Evolutionary conservation across 2,113 vertebrate species (phyloP), one percentile per base, ranked within the genome.

Genomic region (Chionomys nivalis): DNA sequence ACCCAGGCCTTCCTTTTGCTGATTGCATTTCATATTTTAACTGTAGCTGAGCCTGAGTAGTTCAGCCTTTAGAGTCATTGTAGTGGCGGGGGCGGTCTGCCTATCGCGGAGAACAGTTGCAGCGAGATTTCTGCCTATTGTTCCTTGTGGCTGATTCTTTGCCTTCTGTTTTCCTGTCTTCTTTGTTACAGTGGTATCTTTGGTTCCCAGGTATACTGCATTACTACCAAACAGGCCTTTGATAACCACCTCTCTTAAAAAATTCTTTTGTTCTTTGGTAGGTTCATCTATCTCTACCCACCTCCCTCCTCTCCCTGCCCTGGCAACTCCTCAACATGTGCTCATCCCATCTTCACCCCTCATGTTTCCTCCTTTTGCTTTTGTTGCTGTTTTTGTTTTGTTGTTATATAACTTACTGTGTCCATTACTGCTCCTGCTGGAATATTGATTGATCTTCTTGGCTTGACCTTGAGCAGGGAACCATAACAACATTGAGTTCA

Each of bases 1-100:
- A n/a, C 21, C 78, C 78, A 24, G 49, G 52, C 3, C 24, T 76
- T 39, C 36, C 79, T 42, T 83, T 28, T 63, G 58, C n/a, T 63
- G n/a, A 42, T 12, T 88, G 79, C 31, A 85, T 88, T 94, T 94
- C 81, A 6, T 92, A 63, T 93, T 91, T 97, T 96, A 90, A 55
- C 82, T 76, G 23, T 58, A 90, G 24, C 61, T 83, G 55, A 87
- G 68, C 26, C 3, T 52, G 0, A 66, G 70, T 75, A 82, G 52
- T 52, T 9, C 79, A 63, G 33, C 19, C 68, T 82, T 91, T 87
- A 92, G 39, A 1, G 79, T 91, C 77, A 42, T 49, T 31, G 26
- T n/a, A 44, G 47, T 26, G 23, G 39, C 21, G 47, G 36, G 52
- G 78, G 70, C 17, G 52, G 0, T 85, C 19, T 73, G 58, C 86